Percentiles rank a stretch among this genome's conserved stretches.
These are phyloP conservation scores for Periophthalmodon schlosseri DNA, from an alignment of 2,113 vertebrate genomes.

Conservation along the genomic window DNA sequence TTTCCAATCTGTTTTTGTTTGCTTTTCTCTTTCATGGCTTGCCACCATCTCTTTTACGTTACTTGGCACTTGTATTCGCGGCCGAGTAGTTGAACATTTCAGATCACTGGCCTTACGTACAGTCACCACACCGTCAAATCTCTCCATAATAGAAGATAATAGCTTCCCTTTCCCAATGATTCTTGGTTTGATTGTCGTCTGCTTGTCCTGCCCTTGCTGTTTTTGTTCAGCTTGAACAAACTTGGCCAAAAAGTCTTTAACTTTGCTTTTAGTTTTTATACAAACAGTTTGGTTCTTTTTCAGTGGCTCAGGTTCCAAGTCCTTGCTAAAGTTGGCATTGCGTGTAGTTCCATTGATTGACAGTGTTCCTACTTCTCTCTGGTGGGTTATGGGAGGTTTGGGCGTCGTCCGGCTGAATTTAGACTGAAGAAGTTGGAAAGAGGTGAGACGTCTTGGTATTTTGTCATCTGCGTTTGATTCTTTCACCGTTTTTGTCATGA, in stretches of 20 bases:
- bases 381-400: constrained; percentile 74
- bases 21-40: constrained; percentile 25
- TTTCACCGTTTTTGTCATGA: not conserved
- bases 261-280: constrained; percentile 62
- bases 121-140: constrained; percentile 77
- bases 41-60: constrained; percentile 36
- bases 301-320: constrained; percentile 19
- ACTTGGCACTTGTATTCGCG: constrained; percentile 14
- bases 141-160: constrained; percentile 79
- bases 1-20: constrained; percentile 5
- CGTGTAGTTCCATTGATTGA: constrained; percentile 50
- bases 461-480: constrained; percentile 21
- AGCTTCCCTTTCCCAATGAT: constrained; percentile 64
- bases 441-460: constrained; percentile 68
- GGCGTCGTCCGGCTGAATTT: constrained; percentile 84
- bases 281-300: constrained; percentile 19
- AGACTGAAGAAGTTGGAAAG: constrained; percentile 88
- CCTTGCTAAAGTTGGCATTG: constrained; percentile 25
- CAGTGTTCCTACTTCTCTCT: constrained; percentile 85
- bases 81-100: constrained; percentile 26
- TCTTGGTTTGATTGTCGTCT: constrained; percentile 32
- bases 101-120: constrained; percentile 61
- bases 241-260: constrained; percentile 83
- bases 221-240: constrained; percentile 82
- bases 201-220: constrained; percentile 57